Conservation (phyloP, 2,113 vertebrate genomes). For the Sus scrofa region T2T-Sscrofa CM000824.6:110824501-110825000, state of each 20-base stretch:
- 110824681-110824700: no score
- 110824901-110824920: not conserved
- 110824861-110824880: not conserved
- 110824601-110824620: no score
- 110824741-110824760: no score
- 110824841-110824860: not conserved
- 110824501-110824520: not conserved
- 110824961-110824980: not conserved
- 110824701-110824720: no score
- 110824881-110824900: not conserved
- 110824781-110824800: no score
- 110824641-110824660: no score
- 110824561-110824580: not conserved
- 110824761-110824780: no score
- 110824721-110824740: no score
- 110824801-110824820: no score
- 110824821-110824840: not conserved
- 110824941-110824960: not conserved
- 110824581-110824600: no score
- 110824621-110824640: no score
- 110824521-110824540: not conserved
- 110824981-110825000: not conserved
- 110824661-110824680: no score
- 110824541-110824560: not conserved
- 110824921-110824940: not conserved